Evolutionary conservation across 1,140 invertebrate genomes (phyloP), one percentile per base, ranked within the genome.

Genomic region (Magallana gigas): DNA sequence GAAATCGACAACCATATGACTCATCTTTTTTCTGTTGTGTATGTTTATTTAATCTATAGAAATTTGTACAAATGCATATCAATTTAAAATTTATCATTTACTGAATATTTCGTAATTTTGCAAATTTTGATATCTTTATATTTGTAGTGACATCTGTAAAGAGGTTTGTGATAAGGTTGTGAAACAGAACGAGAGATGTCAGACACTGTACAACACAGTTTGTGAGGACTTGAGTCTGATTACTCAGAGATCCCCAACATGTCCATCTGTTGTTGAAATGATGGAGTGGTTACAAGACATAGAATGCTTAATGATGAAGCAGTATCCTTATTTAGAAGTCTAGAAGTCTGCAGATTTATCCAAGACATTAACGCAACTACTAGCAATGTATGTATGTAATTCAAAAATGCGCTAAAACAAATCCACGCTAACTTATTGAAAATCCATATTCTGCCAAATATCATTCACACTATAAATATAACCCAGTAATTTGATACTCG

Each of bases 191-290:
- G 82, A 86, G 0, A 83, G 84, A 11, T 85, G 85, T 59, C 57
- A 76, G 12, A 80, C 60, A 12, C 14, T 88, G 5, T 83, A 89
- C 59, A 59, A 60, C 8, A 91, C 88, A 58, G 60, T 87, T 76
- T 62, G 59, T 11, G 18, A 59, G 2, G 16, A 16, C 36, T 58
- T 88, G 57, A 36, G 84, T 18, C 16, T 68, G 1, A 80, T 89
- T 9, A 89, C 87, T 14, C 57, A 18, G 11, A 36, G 29, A 12
- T 85, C 91, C 62, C 84, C 90, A 18, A 88, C 85, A 6, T 58
- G 71, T 16, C 90, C 89, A 64, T 86, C 91, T n/a, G 57, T 89
- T 60, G 59, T 88, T 57, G 88, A 90, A 68, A 90, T 91, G 90
- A 23, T 90, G 8, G 91, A 91, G 56, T 89, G 90, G 90, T 86